phyloP scores from a whole-genome alignment of 2,113 vertebrate genomes.

The Channa maculata region DNA sequence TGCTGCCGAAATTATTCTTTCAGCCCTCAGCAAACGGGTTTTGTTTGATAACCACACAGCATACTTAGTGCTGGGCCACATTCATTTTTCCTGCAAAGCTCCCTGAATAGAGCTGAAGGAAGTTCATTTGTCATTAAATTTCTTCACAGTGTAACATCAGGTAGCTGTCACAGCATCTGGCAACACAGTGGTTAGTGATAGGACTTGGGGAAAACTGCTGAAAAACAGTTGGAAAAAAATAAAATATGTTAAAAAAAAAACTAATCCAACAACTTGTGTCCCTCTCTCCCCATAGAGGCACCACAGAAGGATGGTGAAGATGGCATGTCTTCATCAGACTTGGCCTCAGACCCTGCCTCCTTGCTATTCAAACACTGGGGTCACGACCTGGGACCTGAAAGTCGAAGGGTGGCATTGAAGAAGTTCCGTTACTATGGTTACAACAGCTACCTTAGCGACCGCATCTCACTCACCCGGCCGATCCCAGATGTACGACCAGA shows the following conservation, averaged over 20 bases:
- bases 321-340: constrained; percentile 73
- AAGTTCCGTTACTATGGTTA: constrained; percentile 98
- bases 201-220: too few species aligned
- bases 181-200: neutral
- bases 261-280: neutral
- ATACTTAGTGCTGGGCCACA: neutral
- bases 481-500: constrained; percentile 92
- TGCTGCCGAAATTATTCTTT: constrained; percentile 30
- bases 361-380: constrained; percentile 95
- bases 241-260: neutral
- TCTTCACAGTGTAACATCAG: neutral
- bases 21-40: constrained; percentile 15
- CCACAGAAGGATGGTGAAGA: constrained; percentile 88
- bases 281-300: constrained; percentile 79
- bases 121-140: constrained; percentile 14
- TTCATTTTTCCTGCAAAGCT: neutral
- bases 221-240: neutral
- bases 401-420: constrained; percentile 87
- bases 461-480: constrained; percentile 88
- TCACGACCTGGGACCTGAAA: constrained; percentile 91
- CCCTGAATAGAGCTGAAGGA: constrained; percentile 4
- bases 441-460: constrained; percentile 96
- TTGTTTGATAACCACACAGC: constrained; percentile 29
- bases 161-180: neutral
- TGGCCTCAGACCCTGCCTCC: constrained; percentile 84